phyloP scores from a whole-genome alignment of 2,113 vertebrate genomes.

The Nycticebus coucang region DNA sequence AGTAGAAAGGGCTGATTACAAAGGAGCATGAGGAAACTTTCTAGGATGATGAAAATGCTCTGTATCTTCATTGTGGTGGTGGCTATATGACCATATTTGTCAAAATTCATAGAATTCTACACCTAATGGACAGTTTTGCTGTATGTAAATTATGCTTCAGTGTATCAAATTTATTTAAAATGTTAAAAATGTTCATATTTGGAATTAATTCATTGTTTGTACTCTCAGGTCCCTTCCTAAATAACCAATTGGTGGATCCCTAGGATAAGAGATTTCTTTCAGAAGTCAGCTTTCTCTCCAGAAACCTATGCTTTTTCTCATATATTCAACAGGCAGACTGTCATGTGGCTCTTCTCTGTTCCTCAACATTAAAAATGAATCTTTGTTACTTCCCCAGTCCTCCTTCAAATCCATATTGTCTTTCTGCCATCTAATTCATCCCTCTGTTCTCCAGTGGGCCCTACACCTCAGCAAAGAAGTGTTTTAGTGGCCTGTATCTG shows the following conservation, averaged over 20 bases:
- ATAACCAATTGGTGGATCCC: slow-evolving; percentile 40
- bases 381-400: background rate
- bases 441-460: background rate
- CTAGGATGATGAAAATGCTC: background rate
- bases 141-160: background rate
- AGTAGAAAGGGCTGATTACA: background rate
- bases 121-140: slow-evolving; percentile 1
- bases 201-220: slow-evolving; percentile 53
- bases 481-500: background rate
- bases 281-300: background rate
- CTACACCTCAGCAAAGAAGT: background rate
- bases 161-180: slow-evolving; percentile 47
- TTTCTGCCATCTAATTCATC: background rate
- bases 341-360: slow-evolving; percentile 42
- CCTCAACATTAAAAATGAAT: slow-evolving; percentile 28
- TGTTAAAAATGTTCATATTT: background rate
- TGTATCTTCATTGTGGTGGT: background rate
- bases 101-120: slow-evolving; percentile 24
- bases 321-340: slow-evolving; percentile 36
- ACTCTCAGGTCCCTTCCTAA: slow-evolving; percentile 32
- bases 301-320: slow-evolving; percentile 54
- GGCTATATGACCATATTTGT: background rate
- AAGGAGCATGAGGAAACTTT: background rate
- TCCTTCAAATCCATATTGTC: slow-evolving; percentile 8
- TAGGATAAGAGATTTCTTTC: slow-evolving; percentile 52